Conservation (phyloP, 2,888 invertebrate genomes). For the Nomada goodeniana region DNA sequence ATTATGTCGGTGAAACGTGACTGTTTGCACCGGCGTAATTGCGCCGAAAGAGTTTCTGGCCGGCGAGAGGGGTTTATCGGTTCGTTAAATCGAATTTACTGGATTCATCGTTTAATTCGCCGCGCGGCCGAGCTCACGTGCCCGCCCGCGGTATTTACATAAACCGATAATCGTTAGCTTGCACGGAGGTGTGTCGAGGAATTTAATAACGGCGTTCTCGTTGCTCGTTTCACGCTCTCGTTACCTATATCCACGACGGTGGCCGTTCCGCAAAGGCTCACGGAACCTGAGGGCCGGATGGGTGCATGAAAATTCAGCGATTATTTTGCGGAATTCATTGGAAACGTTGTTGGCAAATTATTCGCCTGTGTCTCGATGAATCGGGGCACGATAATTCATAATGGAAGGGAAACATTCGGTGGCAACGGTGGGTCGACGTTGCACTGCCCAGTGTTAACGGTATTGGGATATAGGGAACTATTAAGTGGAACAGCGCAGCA, state of each 20-base stretch:
- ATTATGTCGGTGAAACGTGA: slow-evolving; percentile 44
- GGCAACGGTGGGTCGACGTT: too few relatives aligned
- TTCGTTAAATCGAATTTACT: slow-evolving; percentile 54
- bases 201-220: slow-evolving; percentile 43
- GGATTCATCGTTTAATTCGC: slow-evolving; percentile 54
- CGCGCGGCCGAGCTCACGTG: background rate
- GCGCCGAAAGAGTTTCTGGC: slow-evolving; percentile 39
- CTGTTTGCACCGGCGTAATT: slow-evolving; percentile 47
- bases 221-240: slow-evolving; percentile 28
- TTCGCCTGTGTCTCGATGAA: too few relatives aligned
- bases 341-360: background rate
- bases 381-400: too few relatives aligned
- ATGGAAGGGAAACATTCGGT: too few relatives aligned
- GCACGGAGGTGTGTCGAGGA: slow-evolving; percentile 23
- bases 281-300: too few relatives aligned
- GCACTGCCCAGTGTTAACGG: too few relatives aligned
- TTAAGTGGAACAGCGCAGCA: too few relatives aligned
- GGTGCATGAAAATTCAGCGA: background rate
- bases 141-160: slow-evolving; percentile 43
- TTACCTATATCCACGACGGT: slow-evolving; percentile 9
- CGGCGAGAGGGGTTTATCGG: slow-evolving; percentile 39
- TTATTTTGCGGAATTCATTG: background rate
- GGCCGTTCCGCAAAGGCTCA: background rate
- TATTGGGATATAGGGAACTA: too few relatives aligned
- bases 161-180: slow-evolving; percentile 32